These are phyloP conservation scores for Caligus rogercresseyi DNA, from an alignment of 1,140 invertebrate species.

Conservation along the genomic window DNA sequence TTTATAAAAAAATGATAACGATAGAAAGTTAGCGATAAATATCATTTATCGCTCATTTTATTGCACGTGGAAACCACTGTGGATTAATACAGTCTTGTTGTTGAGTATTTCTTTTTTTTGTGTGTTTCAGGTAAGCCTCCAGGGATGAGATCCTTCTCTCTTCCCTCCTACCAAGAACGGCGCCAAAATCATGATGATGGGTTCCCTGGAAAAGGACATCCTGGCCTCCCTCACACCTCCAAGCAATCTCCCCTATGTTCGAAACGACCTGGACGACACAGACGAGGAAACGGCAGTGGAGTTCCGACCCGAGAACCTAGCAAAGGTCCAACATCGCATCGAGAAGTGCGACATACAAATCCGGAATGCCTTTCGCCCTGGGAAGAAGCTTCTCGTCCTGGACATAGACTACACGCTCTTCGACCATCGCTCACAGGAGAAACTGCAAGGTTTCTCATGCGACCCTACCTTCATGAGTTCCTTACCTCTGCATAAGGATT, in stretches of 20 bases:
- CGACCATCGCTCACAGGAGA: slow-evolving; percentile 83
- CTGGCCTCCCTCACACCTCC: slow-evolving; percentile 55
- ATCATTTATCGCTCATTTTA: too few species aligned
- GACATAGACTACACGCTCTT: slow-evolving; percentile 96
- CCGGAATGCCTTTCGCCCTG: slow-evolving; percentile 54
- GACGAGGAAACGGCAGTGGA: slow-evolving; percentile 23
- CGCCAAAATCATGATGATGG: slow-evolving; percentile 73
- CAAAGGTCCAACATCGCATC: slow-evolving; percentile 21
- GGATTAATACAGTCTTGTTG: too few species aligned
- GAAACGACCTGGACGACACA: slow-evolving; percentile 53
- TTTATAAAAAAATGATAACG: too few species aligned
- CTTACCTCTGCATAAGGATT: slow-evolving; percentile 55
- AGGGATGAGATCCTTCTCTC: slow-evolving; percentile 23
- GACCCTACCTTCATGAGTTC: slow-evolving; percentile 88
- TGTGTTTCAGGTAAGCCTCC: slow-evolving; percentile 23
- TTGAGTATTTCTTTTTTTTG: too few species aligned
- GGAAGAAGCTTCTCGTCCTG: slow-evolving; percentile 76
- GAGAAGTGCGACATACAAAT: slow-evolving; percentile 63
- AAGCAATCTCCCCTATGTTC: slow-evolving; percentile 57
- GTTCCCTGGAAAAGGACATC: slow-evolving; percentile 77
- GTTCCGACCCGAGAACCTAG: slow-evolving; percentile 24
- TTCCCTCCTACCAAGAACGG: background rate
- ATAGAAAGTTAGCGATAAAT: too few species aligned
- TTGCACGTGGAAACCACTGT: too few species aligned
- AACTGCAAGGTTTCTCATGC: slow-evolving; percentile 71